A percentile compares a stretch with the other conserved stretches of the same genome.
Evolutionary conservation across 2,797 vertebrate species (phyloP).

Genomic region (Neosalanx taihuensis): DNA sequence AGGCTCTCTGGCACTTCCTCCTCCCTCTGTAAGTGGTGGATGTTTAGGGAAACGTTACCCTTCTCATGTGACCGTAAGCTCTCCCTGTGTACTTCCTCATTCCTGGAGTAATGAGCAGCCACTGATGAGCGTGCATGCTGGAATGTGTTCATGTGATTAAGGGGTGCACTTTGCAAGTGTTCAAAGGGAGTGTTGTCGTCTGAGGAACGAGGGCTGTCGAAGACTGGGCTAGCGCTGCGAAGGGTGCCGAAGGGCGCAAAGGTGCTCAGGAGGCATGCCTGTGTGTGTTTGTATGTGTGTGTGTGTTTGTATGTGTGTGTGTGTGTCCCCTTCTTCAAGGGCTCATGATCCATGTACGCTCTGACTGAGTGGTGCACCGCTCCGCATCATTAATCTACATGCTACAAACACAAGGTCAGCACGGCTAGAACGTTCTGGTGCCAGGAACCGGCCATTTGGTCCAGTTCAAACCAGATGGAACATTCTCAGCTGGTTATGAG

Average conservation of each 20-base stretch:
- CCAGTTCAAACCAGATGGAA: too few species aligned
- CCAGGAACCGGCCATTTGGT: too few species aligned
- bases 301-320: neutral
- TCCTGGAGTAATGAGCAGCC: slow-evolving; percentile 40
- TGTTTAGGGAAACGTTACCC: slow-evolving; percentile 62
- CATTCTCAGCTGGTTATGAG: too few species aligned
- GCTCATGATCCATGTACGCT: too few species aligned
- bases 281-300: slow-evolving; percentile 4
- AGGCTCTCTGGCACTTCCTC: neutral
- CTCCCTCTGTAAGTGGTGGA: slow-evolving; percentile 26
- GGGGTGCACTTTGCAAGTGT: neutral
- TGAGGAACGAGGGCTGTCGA: too few species aligned
- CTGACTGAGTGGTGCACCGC: neutral
- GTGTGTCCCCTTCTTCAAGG: neutral
- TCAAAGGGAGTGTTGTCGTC: too few species aligned
- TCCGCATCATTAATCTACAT: neutral
- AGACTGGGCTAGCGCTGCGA: too few species aligned
- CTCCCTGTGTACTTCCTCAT: slow-evolving; percentile 54
- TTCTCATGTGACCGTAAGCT: slow-evolving; percentile 57
- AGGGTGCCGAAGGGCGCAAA: too few species aligned
- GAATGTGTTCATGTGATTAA: slow-evolving; percentile 23
- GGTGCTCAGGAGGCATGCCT: too few species aligned
- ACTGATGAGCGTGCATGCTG: neutral
- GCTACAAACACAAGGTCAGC: too few species aligned
- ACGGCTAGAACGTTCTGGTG: too few species aligned